Conservation (phyloP, 2,113 vertebrate genomes). For the Phaethornis superciliosus region DNA sequence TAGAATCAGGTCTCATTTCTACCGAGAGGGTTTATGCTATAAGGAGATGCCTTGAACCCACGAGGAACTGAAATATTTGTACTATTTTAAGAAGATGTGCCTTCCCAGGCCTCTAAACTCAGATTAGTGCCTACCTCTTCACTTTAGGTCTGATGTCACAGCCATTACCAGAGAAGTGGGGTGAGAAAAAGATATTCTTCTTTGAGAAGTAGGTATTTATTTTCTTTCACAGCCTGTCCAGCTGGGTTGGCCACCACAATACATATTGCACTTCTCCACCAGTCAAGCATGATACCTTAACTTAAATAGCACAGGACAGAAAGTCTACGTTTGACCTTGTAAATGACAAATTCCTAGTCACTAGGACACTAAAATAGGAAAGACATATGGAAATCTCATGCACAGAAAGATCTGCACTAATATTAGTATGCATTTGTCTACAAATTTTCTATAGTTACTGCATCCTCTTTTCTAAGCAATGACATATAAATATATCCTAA, state of each 20-base stretch:
- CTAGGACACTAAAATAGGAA: constrained; percentile 1
- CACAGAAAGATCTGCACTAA: constrained; percentile 28
- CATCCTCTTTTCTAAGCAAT: constrained; percentile 12
- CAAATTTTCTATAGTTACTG: not conserved
- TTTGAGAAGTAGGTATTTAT: not conserved
- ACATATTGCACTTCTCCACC: constrained; percentile 10
- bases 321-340: constrained; percentile 25
- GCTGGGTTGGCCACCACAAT: not conserved
- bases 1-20: not conserved
- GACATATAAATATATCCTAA: constrained; percentile 9
- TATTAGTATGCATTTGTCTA: not conserved
- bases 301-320: constrained; percentile 17
- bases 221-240: not conserved
- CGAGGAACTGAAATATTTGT: not conserved
- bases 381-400: constrained; percentile 8
- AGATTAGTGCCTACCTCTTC: not conserved
- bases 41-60: not conserved
- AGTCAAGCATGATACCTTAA: constrained; percentile 33
- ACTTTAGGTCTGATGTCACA: not conserved
- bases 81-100: not conserved
- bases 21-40: not conserved
- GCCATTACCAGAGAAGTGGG: not conserved
- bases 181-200: not conserved
- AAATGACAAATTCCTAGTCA: constrained; percentile 31
- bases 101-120: not conserved